A percentile compares a stretch with the other conserved stretches of the same genome.
phyloP scores from a whole-genome alignment of 2,113 vertebrate species.

The Limnothrissa miodon region DNA sequence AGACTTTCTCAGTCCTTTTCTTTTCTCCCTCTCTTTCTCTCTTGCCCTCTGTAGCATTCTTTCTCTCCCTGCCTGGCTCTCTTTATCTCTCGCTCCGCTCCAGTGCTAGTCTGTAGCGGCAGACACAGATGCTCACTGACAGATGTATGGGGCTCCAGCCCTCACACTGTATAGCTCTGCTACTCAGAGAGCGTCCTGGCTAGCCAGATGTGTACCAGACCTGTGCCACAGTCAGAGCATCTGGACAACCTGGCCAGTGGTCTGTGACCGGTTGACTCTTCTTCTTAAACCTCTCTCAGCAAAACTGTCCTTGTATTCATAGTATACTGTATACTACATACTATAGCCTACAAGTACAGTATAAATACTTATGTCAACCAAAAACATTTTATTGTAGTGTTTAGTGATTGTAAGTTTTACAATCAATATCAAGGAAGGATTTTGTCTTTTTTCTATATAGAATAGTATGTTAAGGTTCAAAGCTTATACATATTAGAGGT shows the following conservation, averaged over 20 bases:
- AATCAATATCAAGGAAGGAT: neutral
- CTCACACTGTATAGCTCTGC: neutral
- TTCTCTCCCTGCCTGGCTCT: neutral
- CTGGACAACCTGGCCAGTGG: neutral
- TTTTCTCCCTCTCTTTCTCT: slow-evolving; percentile 24
- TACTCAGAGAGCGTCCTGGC: neutral
- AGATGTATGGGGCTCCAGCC: slow-evolving; percentile 28
- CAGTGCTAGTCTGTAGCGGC: slow-evolving; percentile 43
- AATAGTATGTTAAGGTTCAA: neutral
- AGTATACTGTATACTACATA: too few relatives aligned
- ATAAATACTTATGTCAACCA: neutral
- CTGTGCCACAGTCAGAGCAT: neutral
- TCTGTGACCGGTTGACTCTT: slow-evolving; percentile 35
- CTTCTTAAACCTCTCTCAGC: neutral
- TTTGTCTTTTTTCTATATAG: too few relatives aligned
- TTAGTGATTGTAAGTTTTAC: neutral
- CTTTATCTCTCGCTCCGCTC: slow-evolving; percentile 20
- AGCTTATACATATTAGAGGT: neutral
- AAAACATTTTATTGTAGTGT: neutral
- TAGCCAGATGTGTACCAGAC: neutral
- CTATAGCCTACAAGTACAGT: too few relatives aligned
- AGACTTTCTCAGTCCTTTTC: slow-evolving; percentile 1
- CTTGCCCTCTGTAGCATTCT: neutral
- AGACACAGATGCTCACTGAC: slow-evolving; percentile 36
- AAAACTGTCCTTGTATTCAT: neutral